Evolutionary conservation across 2,888 invertebrate species (phyloP), one percentile per base, ranked within the genome.

Genomic region (Ephialtes manifestator): DNA sequence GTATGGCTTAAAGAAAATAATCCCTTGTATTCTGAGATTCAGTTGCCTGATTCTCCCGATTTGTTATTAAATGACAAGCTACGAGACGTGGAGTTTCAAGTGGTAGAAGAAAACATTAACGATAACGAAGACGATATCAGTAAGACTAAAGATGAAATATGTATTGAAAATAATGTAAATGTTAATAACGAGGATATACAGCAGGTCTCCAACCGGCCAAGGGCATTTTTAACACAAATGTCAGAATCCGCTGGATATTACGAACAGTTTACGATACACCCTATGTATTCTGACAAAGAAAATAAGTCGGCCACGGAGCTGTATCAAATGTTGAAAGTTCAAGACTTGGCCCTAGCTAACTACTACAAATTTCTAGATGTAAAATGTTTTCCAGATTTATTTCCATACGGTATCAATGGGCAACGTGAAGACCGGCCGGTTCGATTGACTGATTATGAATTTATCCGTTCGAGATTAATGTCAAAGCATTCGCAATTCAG

Each of bases 1-100:
- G 10, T 70, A 70, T 90, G 87, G 81, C 85, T 92, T n/a, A 91
- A 92, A 88, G 31, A 20, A 20, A 87, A 87, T 67, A 91, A 92
- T 85, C 82, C 68, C n/a, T 82, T 89, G 15, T 92, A 91, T 71
- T 43, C 63, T 58, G 68, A 90, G 39, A 91, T 92, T 55, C 43
- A 82, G 20, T 77, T 91, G 79, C 91, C 90, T 35, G 7, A 82
- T 35, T 51, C 67, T 18, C 31, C 70, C 13, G 58, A 65, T 18
- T 60, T 80, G 35, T 84, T 89, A 60, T 70, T 88, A 11, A 60
- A 78, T 35, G 48, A n/a, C n/a, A 71, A 77, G 13, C 46, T 80
- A 24, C 24, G 46, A 24, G 72, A 84, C 60, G 63, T 72, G 31
- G 82, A 88, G 55, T 83, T 79, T 39, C 31, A 31, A 4, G 39